Conservation (phyloP, 2,888 invertebrate genomes). For the Drosophila mulleri region DNA sequence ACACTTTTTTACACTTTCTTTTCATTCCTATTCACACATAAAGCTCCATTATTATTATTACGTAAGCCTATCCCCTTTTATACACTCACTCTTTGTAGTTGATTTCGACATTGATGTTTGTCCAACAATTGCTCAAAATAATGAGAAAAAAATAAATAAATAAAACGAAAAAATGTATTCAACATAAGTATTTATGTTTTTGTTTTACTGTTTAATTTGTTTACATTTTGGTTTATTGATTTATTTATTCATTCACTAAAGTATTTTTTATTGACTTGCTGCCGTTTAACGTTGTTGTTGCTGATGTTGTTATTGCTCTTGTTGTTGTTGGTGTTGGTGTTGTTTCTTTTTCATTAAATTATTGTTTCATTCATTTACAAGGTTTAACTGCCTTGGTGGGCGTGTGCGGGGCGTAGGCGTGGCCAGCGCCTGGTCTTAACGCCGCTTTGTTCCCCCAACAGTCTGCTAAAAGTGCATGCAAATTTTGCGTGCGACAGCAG, state of each 20-base stretch:
- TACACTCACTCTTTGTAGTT: conserved; percentile 15
- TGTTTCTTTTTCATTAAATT: conserved; percentile 37
- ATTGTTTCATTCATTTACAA: conserved; percentile 54
- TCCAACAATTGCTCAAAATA: conserved; percentile 20
- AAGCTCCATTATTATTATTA: background rate
- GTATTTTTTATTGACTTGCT: conserved; percentile 69
- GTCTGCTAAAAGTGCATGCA: conserved; percentile 62
- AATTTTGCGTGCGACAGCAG: conserved; percentile 61
- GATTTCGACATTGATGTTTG: conserved; percentile 33
- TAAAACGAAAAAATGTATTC: conserved; percentile 30
- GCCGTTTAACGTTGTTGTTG: conserved; percentile 42
- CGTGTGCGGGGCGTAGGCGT: conserved; percentile 42
- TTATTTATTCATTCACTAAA: conserved; percentile 74
- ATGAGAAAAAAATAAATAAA: background rate
- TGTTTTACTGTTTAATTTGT: conserved; percentile 67
- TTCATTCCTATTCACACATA: background rate
- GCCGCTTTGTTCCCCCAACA: conserved; percentile 18
- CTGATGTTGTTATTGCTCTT: background rate
- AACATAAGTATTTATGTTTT: conserved; percentile 35
- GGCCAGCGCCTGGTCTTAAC: conserved; percentile 37
- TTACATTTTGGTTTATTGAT: conserved; percentile 70
- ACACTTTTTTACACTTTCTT: background rate
- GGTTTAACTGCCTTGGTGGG: conserved; percentile 42
- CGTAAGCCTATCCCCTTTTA: background rate
- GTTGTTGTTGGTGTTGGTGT: background rate